phyloP scores from a whole-genome alignment of 2,113 vertebrate genomes.

The Ailuropoda melanoleuca region DNA sequence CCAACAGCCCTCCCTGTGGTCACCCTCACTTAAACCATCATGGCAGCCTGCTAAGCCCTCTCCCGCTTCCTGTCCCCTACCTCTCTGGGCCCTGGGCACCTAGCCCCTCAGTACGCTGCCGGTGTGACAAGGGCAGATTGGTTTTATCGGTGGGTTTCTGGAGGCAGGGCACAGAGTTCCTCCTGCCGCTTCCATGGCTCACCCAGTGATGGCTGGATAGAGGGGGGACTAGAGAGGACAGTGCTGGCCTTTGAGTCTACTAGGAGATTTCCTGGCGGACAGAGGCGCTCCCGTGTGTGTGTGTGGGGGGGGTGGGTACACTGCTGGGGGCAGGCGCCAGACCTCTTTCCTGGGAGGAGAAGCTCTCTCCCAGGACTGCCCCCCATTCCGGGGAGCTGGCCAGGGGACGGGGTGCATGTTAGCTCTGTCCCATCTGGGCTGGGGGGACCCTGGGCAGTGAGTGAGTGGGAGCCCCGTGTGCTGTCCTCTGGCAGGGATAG shows the following conservation, averaged over 20 bases:
- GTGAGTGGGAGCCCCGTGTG: not conserved
- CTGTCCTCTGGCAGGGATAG: not conserved
- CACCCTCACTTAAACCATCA: rapidly evolving
- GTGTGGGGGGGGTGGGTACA: not conserved
- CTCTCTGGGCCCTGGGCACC: not conserved
- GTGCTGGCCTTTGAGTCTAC: not conserved
- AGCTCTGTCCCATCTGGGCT: not conserved
- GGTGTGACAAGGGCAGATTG: rapidly evolving
- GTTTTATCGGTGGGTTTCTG: not conserved
- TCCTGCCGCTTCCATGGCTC: not conserved
- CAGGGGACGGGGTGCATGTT: not conserved
- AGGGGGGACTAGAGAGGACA: not conserved
- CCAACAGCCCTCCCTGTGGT: not conserved
- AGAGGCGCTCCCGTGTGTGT: not conserved
- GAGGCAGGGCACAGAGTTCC: not conserved
- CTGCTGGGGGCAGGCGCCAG: not conserved
- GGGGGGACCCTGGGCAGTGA: not conserved
- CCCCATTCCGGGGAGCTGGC: not conserved
- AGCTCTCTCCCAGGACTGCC: not conserved
- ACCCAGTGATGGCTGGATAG: not conserved
- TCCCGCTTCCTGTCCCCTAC: not conserved
- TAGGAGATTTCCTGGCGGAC: not conserved
- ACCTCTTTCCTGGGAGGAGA: not conserved
- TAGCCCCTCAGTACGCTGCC: rapidly evolving
- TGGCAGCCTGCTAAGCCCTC: not conserved